Percentiles rank a stretch among this genome's conserved stretches.
Evolutionary conservation across 2,888 invertebrate species (phyloP).

Genomic region (Willowsia nigromaculata): DNA sequence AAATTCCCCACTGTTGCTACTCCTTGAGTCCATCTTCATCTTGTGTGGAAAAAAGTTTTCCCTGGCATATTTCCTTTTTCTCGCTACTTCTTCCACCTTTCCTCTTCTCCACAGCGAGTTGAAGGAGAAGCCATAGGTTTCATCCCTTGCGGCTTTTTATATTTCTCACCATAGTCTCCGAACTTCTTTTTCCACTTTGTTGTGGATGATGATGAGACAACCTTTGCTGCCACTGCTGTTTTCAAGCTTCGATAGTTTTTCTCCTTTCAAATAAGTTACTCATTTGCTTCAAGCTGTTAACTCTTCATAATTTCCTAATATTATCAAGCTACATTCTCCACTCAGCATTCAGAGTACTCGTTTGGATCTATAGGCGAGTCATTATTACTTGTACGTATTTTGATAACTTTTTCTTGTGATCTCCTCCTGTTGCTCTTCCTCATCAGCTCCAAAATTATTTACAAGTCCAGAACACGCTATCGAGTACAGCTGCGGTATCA

Average conservation of each 20-base stretch:
- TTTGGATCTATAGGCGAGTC: not conserved
- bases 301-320: slow-evolving; percentile 30
- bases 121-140: slow-evolving; percentile 61
- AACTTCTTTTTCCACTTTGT: not conserved
- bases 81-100: not conserved
- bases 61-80: not conserved
- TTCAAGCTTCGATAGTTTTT: slow-evolving; percentile 69
- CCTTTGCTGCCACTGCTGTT: not conserved
- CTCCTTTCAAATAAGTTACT: slow-evolving; percentile 42
- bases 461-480: slow-evolving; percentile 1
- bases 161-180: slow-evolving; percentile 45
- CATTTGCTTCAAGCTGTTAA: slow-evolving; percentile 58
- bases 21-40: not conserved
- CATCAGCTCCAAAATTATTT: not conserved
- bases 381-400: not conserved
- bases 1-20: not conserved
- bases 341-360: not conserved
- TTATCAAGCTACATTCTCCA: not conserved
- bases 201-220: not conserved
- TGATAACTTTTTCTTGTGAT: slow-evolving; percentile 21
- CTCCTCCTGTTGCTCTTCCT: not conserved
- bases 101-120: not conserved
- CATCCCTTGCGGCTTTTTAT: slow-evolving; percentile 69
- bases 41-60: not conserved
- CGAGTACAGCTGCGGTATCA: not conserved